These are phyloP conservation scores for Drosophila differens DNA, from an alignment of 2,888 invertebrate genomes.

Conservation along the genomic window DNA sequence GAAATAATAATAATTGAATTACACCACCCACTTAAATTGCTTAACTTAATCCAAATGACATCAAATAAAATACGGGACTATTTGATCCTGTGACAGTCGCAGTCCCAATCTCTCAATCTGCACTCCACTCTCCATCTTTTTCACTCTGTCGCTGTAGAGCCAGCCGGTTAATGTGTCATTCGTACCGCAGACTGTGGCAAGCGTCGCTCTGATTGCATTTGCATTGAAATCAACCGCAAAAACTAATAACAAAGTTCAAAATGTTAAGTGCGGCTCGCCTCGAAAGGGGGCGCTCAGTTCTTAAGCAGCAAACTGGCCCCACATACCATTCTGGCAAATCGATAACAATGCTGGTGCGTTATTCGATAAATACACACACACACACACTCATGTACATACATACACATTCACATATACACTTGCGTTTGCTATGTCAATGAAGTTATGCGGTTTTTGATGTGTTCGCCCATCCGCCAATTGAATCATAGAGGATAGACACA, in stretches of 20 bases:
- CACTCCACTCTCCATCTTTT: not conserved
- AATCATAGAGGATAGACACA: constrained; percentile 53
- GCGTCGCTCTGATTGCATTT: constrained; percentile 71
- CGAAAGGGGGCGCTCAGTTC: constrained; percentile 7
- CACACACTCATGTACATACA: not conserved
- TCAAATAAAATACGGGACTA: constrained; percentile 8
- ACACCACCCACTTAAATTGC: constrained; percentile 1
- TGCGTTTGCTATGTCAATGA: constrained; percentile 60
- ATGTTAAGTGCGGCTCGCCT: constrained; percentile 50
- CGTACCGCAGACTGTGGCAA: constrained; percentile 67
- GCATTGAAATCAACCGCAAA: constrained; percentile 79
- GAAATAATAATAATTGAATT: not conserved
- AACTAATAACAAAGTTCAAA: constrained; percentile 76
- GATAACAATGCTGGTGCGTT: constrained; percentile 65
- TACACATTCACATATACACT: constrained; percentile 13
- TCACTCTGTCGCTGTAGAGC: not conserved
- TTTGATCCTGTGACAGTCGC: constrained; percentile 10
- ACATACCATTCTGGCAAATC: constrained; percentile 28
- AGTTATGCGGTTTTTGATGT: constrained; percentile 58
- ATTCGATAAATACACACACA: constrained; percentile 30
- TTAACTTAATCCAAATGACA: constrained; percentile 22
- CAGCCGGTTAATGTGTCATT: constrained; percentile 52
- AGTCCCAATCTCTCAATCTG: not conserved
- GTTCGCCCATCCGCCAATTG: constrained; percentile 49
- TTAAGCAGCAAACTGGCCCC: constrained; percentile 12